Conservation (phyloP, 2,888 invertebrate genomes). For the Lasius fuliginosus region DNA sequence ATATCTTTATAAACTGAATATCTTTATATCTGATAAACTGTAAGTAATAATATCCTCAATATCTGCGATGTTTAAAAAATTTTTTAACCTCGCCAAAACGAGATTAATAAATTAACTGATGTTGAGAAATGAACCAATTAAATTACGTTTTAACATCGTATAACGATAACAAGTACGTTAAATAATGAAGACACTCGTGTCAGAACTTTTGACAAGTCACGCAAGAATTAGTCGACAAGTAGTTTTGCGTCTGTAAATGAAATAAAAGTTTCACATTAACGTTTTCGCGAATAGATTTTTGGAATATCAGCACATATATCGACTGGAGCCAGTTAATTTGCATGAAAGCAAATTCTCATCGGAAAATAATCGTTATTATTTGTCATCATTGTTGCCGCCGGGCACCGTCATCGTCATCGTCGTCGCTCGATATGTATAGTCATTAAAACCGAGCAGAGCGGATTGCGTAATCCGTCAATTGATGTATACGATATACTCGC, state of each 20-base stretch:
- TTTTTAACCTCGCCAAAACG: neutral
- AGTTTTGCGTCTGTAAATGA: neutral
- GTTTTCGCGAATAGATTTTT: neutral
- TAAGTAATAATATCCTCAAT: slow-evolving; percentile 11
- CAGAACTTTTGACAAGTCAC: neutral
- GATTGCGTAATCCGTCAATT: slow-evolving; percentile 68
- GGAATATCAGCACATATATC: neutral
- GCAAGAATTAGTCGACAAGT: neutral
- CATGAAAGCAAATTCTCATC: slow-evolving; percentile 37
- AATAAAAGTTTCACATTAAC: slow-evolving; percentile 1
- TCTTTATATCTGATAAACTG: neutral
- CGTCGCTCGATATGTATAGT: slow-evolving; percentile 27
- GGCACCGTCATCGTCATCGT: slow-evolving; percentile 51
- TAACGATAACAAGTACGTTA: neutral
- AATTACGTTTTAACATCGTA: neutral
- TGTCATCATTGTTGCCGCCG: slow-evolving; percentile 53
- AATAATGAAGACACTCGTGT: neutral
- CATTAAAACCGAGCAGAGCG: slow-evolving; percentile 56
- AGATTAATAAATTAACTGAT: neutral
- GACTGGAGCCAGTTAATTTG: slow-evolving; percentile 31
- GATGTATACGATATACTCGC: slow-evolving; percentile 48
- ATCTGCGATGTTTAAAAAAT: neutral
- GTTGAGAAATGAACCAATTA: neutral
- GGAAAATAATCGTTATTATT: slow-evolving; percentile 67
- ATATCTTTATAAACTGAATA: neutral